phyloP scores from a whole-genome alignment of 2,888 invertebrate species.

The Salpingus planirostris region DNA sequence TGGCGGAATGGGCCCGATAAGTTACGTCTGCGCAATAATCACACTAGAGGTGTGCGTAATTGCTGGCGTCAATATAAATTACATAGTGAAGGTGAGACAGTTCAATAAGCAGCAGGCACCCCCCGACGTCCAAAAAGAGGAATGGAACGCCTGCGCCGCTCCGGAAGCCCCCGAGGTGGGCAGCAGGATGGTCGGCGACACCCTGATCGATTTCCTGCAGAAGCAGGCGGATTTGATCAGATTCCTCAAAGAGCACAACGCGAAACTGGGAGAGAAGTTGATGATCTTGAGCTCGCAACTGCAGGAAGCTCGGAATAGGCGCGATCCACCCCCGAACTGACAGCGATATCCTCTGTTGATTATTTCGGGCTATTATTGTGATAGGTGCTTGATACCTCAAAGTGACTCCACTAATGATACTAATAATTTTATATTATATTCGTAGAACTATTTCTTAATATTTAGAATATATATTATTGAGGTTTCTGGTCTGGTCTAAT shows the following conservation, averaged over 20 bases:
- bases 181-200: slow-evolving; percentile 42
- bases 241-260: slow-evolving; percentile 59
- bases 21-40: slow-evolving; percentile 49
- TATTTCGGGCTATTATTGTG: no score
- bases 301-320: no score
- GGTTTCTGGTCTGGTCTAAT: no score
- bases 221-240: slow-evolving; percentile 60
- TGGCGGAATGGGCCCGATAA: slow-evolving; percentile 46
- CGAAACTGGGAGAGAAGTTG: slow-evolving; percentile 54
- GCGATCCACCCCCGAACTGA: no score
- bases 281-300: slow-evolving; percentile 50
- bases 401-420: no score
- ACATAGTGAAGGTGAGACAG: slow-evolving; percentile 52
- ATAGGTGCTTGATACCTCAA: no score
- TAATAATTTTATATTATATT: no score
- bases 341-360: no score
- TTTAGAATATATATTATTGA: no score
- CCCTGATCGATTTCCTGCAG: slow-evolving; percentile 52
- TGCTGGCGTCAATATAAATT: slow-evolving; percentile 43
- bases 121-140: slow-evolving; percentile 57
- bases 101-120: slow-evolving; percentile 51
- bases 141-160: slow-evolving; percentile 46
- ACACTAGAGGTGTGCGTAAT: slow-evolving; percentile 46
- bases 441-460: no score
- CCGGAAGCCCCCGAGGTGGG: slow-evolving; percentile 47